Evolutionary conservation across 2,113 vertebrate genomes (phyloP).

Genomic region (Gavia stellata): DNA sequence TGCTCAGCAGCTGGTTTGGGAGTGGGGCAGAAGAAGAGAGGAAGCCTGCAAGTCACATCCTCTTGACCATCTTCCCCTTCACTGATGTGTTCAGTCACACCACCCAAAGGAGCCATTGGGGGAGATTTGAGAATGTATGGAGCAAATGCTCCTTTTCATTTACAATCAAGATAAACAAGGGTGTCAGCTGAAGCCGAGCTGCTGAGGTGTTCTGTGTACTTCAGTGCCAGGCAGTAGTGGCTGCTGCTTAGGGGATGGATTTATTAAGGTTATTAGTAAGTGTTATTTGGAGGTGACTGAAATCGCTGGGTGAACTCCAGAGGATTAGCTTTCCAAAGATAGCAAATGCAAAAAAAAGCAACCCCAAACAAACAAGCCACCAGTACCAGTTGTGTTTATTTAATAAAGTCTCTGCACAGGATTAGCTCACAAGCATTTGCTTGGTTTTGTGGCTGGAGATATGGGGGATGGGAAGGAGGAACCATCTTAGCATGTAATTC

Average conservation of each 20-base stretch:
- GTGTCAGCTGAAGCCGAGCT: conserved; percentile 10
- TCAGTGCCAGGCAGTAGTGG: conserved; percentile 26
- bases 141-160: conserved; percentile 10
- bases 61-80: not conserved
- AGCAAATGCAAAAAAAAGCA: conserved; percentile 35
- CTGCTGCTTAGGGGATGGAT: conserved; percentile 37
- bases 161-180: not conserved
- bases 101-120: not conserved
- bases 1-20: not conserved
- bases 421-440: conserved; percentile 15
- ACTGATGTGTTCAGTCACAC: not conserved
- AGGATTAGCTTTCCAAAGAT: conserved; percentile 63
- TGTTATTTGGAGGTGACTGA: conserved; percentile 60
- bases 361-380: conserved; percentile 16
- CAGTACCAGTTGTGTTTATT: conserved; percentile 33
- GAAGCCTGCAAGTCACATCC: conserved; percentile 8
- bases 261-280: conserved; percentile 59
- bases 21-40: not conserved
- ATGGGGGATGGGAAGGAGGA: not conserved
- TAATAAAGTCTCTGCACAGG: conserved; percentile 31
- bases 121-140: not conserved
- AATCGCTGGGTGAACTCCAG: conserved; percentile 43
- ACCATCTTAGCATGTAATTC: not conserved
- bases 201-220: not conserved
- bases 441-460: conserved; percentile 37